A percentile compares a stretch with the other conserved stretches of the same genome.
phyloP scores from a whole-genome alignment of 2,113 vertebrate species.

The Campylorhamphus procurvoides region DNA sequence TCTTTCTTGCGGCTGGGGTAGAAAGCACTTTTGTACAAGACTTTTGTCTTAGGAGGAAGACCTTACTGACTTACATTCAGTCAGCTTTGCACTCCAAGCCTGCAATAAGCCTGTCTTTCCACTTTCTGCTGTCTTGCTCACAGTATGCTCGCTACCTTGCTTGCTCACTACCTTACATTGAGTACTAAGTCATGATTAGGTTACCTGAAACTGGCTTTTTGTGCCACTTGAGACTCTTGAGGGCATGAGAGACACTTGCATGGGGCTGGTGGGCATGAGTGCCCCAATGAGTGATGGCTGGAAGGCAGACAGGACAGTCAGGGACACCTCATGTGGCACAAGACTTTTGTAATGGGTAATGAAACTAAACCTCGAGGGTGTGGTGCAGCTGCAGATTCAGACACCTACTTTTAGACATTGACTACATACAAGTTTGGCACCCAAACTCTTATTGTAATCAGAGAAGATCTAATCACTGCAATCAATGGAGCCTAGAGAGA shows the following conservation, averaged over 20 bases:
- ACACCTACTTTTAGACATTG: neutral
- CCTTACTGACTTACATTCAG: neutral
- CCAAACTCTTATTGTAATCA: neutral
- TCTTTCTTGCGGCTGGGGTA: neutral
- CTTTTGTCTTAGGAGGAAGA: neutral
- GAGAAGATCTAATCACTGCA: neutral
- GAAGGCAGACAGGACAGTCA: neutral
- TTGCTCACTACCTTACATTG: neutral
- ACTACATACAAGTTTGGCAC: rapidly evolving
- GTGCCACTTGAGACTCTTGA: neutral
- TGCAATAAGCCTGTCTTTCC: neutral
- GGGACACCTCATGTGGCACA: rapidly evolving
- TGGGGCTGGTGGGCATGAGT: neutral
- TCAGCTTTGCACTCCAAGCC: neutral
- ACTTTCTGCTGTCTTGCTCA: neutral
- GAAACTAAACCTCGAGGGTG: neutral
- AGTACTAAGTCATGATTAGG: neutral
- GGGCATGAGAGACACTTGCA: neutral
- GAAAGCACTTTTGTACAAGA: neutral
- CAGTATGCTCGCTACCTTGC: neutral
- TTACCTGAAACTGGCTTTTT: neutral
- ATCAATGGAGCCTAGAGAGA: neutral
- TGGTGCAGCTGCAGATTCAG: neutral
- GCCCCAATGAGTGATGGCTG: neutral
- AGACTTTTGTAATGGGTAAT: neutral